These are phyloP conservation scores for Lamellibrachia columna DNA, from an alignment of 2,888 invertebrate species.

Conservation along the genomic window DNA sequence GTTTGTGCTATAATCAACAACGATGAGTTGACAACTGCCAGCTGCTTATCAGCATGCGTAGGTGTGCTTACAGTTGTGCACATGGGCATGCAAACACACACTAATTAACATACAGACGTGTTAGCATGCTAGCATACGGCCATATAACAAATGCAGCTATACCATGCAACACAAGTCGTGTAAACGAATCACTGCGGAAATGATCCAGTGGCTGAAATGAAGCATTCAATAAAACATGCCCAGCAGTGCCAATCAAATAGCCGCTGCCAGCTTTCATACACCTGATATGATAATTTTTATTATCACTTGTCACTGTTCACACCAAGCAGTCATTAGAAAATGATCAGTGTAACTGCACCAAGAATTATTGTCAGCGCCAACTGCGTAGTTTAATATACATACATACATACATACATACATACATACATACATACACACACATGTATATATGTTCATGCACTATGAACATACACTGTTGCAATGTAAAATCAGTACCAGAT, in stretches of 20 bases:
- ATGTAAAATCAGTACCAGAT: neutral
- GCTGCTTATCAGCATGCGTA: conserved; percentile 23
- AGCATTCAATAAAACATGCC: neutral
- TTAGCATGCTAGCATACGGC: neutral
- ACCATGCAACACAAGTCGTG: neutral
- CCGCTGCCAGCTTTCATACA: neutral
- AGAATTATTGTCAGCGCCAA: neutral
- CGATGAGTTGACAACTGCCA: conserved; percentile 23
- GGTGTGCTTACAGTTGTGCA: conserved; percentile 17
- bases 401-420: conserved; percentile 34
- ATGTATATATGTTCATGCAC: conserved; percentile 22
- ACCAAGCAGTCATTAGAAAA: no score
- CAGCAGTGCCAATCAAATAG: neutral
- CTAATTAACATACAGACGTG: neutral
- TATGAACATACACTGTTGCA: neutral
- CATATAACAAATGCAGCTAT: neutral
- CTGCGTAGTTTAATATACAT: conserved; percentile 14
- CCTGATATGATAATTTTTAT: no score
- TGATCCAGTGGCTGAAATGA: neutral
- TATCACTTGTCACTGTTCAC: no score
- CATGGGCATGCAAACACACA: neutral
- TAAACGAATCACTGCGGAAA: neutral
- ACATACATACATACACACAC: conserved; percentile 33
- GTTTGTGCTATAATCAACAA: neutral
- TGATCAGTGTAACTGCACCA: neutral